phyloP scores from a whole-genome alignment of 2,113 vertebrate species.

The Ceyx cyanopectus region DNA sequence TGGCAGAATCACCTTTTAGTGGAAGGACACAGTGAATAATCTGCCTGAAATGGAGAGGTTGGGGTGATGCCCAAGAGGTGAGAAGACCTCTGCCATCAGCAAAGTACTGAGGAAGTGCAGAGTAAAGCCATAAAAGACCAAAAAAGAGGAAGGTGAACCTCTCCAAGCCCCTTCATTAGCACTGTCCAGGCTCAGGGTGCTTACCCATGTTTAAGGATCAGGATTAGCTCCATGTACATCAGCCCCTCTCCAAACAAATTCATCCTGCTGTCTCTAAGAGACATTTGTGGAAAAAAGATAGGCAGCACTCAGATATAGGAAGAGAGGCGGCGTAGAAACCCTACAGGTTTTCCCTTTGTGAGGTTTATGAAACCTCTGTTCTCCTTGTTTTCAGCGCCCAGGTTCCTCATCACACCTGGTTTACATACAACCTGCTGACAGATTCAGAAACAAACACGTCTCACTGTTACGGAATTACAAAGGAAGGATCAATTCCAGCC shows the following conservation, averaged over 20 bases:
- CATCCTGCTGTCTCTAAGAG: not conserved
- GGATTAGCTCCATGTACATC: rapidly evolving
- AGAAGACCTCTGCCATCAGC: not conserved
- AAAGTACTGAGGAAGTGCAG: not conserved
- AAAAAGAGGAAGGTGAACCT: rapidly evolving
- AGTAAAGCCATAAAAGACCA: not conserved
- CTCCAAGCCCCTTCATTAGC: not conserved
- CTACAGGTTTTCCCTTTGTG: not conserved
- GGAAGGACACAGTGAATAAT: not conserved
- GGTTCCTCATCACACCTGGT: conserved; percentile 47
- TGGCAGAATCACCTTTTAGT: not conserved
- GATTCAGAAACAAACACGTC: conserved; percentile 15
- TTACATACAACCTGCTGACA: conserved; percentile 52
- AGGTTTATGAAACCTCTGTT: conserved; percentile 4
- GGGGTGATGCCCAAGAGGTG: not conserved
- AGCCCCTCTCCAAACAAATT: not conserved
- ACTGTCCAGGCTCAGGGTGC: rapidly evolving
- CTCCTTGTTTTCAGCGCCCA: not conserved
- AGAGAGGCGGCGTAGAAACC: not conserved
- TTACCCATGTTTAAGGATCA: not conserved
- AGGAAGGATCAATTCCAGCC: conserved; percentile 55
- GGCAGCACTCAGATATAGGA: not conserved
- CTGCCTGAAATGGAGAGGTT: not conserved
- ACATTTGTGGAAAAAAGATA: rapidly evolving
- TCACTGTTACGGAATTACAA: conserved; percentile 4